Base-by-base conservation (phyloP, 2,888 invertebrate species). In the Erebia ligea region DNA sequence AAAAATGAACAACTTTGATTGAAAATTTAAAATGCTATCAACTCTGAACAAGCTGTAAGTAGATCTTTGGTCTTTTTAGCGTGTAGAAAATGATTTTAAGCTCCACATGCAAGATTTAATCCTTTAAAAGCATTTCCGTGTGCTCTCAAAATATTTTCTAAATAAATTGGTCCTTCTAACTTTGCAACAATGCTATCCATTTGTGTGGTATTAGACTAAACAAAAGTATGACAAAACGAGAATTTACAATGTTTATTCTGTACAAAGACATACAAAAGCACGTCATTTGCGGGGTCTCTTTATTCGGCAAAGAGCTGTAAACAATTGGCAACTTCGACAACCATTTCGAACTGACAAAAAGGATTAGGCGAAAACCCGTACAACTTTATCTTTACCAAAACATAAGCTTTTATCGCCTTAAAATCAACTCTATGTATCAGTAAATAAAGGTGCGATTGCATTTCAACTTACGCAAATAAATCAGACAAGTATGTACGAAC, bases 301-400 rank as follows among this genome's bases (percentile, higher is more conserved):
- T 88, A 85, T 87, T 84, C 84, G 82, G 77, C 82, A 88, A 86
- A 84, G 81, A 86, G 79, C 78, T 84, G 80, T 87, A 89, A 88
- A 92, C 91, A 92, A 91, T 91, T 89, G 88, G 83, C 82, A 86
- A 87, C 84, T 85, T 89, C 90, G 92, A 92, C 92, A 90, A 83
- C 82, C 88, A 81, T 88, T 85, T 85, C 84, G 78, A 86, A 83
- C 81, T 83, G 81, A 87, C 90, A 88, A 86, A 89, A 92, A 90
- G 92, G 92, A 91, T 92, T 90, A 89, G 80, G 81, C 78, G 68
- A 74, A 70, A 65, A 73, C 68, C 70, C 72, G 57, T 67, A 73
- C 79, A 78, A 79, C 34, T 68, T 76, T 76, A 77, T 61, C 58
- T 75, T 78, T 75, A 63, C 75, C 10, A 42, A 61, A 25, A 68